Base-by-base conservation (phyloP, 2,113 vertebrate species). In the Chionodraco myersi region DNA sequence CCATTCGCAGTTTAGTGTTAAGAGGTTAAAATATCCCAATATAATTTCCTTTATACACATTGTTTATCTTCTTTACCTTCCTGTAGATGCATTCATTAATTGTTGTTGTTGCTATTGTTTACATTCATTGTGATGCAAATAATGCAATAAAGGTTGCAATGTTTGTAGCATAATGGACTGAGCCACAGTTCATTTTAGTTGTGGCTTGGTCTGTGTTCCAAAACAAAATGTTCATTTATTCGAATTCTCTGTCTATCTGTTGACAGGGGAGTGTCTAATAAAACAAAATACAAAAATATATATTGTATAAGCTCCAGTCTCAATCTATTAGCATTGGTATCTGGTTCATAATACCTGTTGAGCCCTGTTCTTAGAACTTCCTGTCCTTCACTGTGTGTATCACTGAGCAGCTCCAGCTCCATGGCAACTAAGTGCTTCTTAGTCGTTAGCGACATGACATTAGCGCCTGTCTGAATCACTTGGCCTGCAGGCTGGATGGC, bases 391-490 rank as follows among this genome's bases (percentile, higher is more conserved):
- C 36, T 41, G 36, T 48, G 47, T 36, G 51, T 44, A 3, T 53
- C 30, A 4, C 18, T 0, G 45, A 59, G 10, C 69, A 61, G 70
- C n/a, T 54, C 54, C 66, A 13, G 62, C 62, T n/a, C 61, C 67
- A 58, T 49, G 5, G 66, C 48, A 51, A 51, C 70, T 75, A 36
- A 44, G 67, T 56, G 60, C 34, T 34, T 45, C 47, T 59, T 73
- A 57, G 57, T n/a, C 52, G 64, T 78, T 60, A 61, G 47, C 1
- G 1, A 44, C 11, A 2, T 57, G 1, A 78, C 65, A 81, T 68
- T 52, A 75, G 62, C 2, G 13, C 51, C 26, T 57, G 75, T 61
- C 73, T 73, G 83, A 82, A 66, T 77, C 62, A 71, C 57, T 84
- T 41, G 45, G 82, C 77, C 68, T 13, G 56, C 12, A 60, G 59